Evolutionary conservation across 2,888 invertebrate species (phyloP), one percentile per base, ranked within the genome.

Genomic region (Eretmocerus hayati): DNA sequence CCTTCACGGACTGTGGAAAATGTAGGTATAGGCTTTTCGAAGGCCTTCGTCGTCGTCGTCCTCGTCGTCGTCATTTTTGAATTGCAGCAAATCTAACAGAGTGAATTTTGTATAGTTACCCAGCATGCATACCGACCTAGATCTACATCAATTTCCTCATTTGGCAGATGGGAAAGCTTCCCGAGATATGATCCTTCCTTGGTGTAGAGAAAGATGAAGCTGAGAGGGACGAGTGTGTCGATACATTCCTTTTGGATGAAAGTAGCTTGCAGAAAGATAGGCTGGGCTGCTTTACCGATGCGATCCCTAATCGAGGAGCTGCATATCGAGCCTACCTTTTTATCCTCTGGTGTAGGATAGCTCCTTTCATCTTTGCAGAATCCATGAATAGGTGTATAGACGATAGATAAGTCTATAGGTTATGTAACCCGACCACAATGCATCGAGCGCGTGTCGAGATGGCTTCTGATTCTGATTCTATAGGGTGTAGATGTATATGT

Each of bases 71-170:
- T 40, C 50, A 40, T 46, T 50, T 50, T 46, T 35, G 40, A 50
- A 46, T 50, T 43, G 46, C 46, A 21, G 30, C 39, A 40, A 43
- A 46, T 50, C 46, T 43, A 26, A 15, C 39, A 20, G 26, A 50
- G 50, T 50, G 50, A 38, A 49, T 49, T 41, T 41, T 36, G 41
- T 41, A 40, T 40, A 26, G 26, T n/a, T n/a, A n/a, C n/a, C n/a
- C n/a, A n/a, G n/a, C n/a, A n/a, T n/a, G 8, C 26, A 6, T 26
- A 1, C 30, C 16, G 22, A 23, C 41, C 4, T 38, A n/a, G 48
- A 42, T 37, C 49, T 31, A 49, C 31, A 49, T 49, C 26, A 26
- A 11, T 26, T 11, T 49, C n/a, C 19, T 16, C 15, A 9, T 20
- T 38, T 22, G 35, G 26, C n/a, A n/a, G n/a, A n/a, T n/a, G n/a